Base-by-base conservation (phyloP, 2,113 vertebrate genomes). In the Atherinomorus stipes region DNA sequence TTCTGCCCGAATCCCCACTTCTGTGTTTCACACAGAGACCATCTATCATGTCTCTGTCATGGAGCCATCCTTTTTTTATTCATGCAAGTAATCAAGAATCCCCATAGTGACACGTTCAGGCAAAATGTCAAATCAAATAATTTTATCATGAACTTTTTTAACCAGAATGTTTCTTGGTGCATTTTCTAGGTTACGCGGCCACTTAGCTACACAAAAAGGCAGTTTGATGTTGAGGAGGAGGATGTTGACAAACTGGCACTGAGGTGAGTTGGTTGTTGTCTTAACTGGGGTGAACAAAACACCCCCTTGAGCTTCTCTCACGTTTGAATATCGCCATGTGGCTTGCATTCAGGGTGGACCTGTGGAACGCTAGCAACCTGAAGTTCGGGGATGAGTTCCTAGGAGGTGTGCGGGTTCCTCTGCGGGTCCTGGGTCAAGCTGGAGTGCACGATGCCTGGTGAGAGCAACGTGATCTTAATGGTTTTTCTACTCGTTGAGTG, bases 361-460 rank as follows among this genome's bases (percentile, higher is more conserved):
- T 99, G 85, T 99, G 97, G 96, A 99, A 97, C 31, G 97, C 96
- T 90, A 98, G 98, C 87, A 99, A 99, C 88, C 84, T 99, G 88
- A 99, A 99, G 90, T 99, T 99, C 73, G 98, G 97, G 40, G 97
- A 99, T 0, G 97, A 99, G 91, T 99, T 99, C 84, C 93, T 99
- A 31, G 98, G 98, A 84, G 97, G 97, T 22, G 94, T 98, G 21
- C 94, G 96, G 21, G 94, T 99, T 49, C 96, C 96, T 4, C 88
- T 99, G 78, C 95, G 93, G 82, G 96, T 95, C 40, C 91, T 99
- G 62, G 94, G 96, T 42, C 96, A 97, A 85, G 95, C 94, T 4
- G 96, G 95, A 56, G 92, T 95, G 76, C 95, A 98, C 0, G 96
- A 99, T 45, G 98, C 98, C 75, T 99, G 98, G 98, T 99, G 95